Evolutionary conservation across 1,140 invertebrate genomes (phyloP).

Genomic region (Neoseiulus cucumeris): DNA sequence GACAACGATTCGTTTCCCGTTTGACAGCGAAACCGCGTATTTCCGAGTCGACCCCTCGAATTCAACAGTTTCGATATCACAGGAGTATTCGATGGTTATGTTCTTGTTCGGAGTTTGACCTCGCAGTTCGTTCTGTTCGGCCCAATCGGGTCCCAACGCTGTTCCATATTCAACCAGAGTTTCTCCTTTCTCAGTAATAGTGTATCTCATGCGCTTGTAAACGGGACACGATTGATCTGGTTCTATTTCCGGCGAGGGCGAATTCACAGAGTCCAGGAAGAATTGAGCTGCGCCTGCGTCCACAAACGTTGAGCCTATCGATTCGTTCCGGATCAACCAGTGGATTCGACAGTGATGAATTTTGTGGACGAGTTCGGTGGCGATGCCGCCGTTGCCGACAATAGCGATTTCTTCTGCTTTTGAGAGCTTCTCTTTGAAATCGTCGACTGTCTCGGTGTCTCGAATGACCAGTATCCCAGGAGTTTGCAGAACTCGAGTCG

Average conservation of each 20-base stretch:
- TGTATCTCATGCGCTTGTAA: constrained; percentile 45
- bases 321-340: constrained; percentile 82
- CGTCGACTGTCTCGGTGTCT: constrained; percentile 76
- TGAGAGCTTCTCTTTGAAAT: constrained; percentile 47
- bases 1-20: constrained; percentile 51
- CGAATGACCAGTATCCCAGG: constrained; percentile 60
- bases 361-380: constrained; percentile 80
- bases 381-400: constrained; percentile 92
- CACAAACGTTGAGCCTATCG: constrained; percentile 77
- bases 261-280: constrained; percentile 33
- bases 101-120: constrained; percentile 31
- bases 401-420: constrained; percentile 49
- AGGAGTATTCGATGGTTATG: constrained; percentile 41
- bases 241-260: background rate
- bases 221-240: constrained; percentile 17
- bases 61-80: constrained; percentile 38
- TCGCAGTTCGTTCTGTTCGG: constrained; percentile 42
- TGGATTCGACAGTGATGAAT: constrained; percentile 59
- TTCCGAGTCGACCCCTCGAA: background rate
- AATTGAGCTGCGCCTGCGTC: constrained; percentile 90
- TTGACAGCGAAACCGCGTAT: constrained; percentile 40
- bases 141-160: constrained; percentile 89
- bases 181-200: constrained; percentile 31
- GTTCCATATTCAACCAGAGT: constrained; percentile 39
- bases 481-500: constrained; percentile 33